Evolutionary conservation across 2,113 vertebrate genomes (phyloP), one percentile per base, ranked within the genome.

Genomic region (Syrmaticus mikado): DNA sequence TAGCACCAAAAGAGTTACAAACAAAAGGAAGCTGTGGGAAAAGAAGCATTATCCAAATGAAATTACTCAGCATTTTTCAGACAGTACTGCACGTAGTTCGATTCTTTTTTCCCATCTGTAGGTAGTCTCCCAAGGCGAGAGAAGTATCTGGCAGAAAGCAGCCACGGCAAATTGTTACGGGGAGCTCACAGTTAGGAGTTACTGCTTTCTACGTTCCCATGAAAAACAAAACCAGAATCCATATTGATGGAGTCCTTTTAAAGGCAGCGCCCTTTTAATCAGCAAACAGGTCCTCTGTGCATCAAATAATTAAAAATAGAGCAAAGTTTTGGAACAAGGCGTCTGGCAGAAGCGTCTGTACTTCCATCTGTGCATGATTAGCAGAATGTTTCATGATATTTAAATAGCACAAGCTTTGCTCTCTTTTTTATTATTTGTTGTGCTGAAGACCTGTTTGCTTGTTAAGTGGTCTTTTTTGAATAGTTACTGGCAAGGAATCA

Each of bases 271-370:
- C 93, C 95, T 97, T 95, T 94, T 95, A 98, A 97, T 97, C 97
- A 95, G 92, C 97, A 97, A 98, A 97, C 92, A 83, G 95, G 97
- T 97, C 97, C 95, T 97, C 93, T 96, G 95, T 96, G 89, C 95
- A 96, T 97, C 96, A 97, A 97, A 97, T 97, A 95, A 98, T 97
- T 97, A 97, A 98, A 98, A 97, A 97, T 98, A 98, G 96, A 98
- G 96, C 92, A 97, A 97, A 97, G 94, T 98, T 97, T 98, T 87
- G 97, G 97, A 98, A 97, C 96, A 97, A 96, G 96, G 95, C 93
- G 81, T 95, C 96, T 98, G 97, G 97, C 97, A 98, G 93, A 94
- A 95, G 95, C 95, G 95, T 96, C 96, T 96, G 88, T 97, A 94
- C 95, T 97, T 97, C 96, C 97, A 97, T 97, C 97, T 98, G 97